Conservation (phyloP, 2,888 invertebrate species). For the Hylaea fasciaria region DNA sequence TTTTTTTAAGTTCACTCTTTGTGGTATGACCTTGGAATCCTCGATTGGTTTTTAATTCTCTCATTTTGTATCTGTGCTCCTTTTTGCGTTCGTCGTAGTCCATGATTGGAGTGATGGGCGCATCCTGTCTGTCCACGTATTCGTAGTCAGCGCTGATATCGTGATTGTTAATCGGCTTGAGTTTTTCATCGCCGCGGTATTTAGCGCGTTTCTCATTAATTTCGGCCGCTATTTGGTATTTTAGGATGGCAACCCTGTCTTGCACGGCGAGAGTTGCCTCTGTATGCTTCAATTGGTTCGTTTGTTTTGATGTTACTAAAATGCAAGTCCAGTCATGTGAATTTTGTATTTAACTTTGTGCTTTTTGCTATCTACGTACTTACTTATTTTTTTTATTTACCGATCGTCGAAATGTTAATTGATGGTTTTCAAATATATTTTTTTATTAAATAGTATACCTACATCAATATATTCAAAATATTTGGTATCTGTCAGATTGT, state of each 20-base stretch:
- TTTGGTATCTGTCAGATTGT: no score
- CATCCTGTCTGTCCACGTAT: slow-evolving; percentile 37
- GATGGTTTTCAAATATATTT: no score
- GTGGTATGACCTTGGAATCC: neutral
- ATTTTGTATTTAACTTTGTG: no score
- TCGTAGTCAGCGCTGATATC: slow-evolving; percentile 20
- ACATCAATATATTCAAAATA: no score
- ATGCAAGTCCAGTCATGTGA: neutral
- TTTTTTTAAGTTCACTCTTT: no score
- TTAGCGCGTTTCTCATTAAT: slow-evolving; percentile 18
- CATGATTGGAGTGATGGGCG: slow-evolving; percentile 46
- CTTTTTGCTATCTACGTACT: no score
- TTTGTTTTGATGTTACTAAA: slow-evolving; percentile 11
- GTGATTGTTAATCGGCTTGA: slow-evolving; percentile 7
- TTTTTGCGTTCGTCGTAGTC: slow-evolving; percentile 45
- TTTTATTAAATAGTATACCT: no score
- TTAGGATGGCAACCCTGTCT: slow-evolving; percentile 40
- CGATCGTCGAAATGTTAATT: no score
- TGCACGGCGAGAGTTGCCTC: slow-evolving; percentile 27
- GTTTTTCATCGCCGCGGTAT: neutral
- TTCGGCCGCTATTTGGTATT: slow-evolving; percentile 38
- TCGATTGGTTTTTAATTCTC: slow-evolving; percentile 30
- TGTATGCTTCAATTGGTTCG: neutral
- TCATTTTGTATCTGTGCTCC: slow-evolving; percentile 36
- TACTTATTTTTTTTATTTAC: no score